Evolutionary conservation across 2,797 vertebrate species (phyloP), one percentile per base, ranked within the genome.

Genomic region (Urophycis tenuis): DNA sequence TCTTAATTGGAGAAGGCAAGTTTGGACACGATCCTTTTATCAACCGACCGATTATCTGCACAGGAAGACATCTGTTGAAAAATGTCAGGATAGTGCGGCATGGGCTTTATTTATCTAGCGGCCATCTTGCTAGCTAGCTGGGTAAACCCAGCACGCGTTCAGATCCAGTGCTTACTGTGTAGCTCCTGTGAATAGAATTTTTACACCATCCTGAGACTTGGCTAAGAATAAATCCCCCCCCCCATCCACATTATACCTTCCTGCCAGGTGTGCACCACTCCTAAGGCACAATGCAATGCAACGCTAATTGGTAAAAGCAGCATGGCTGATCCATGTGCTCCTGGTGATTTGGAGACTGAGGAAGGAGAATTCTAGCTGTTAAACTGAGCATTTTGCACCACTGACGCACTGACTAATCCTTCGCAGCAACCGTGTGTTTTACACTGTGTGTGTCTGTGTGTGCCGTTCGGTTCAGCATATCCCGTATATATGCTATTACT

Each of bases 1-100:
- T 67, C 60, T 67, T 29, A 67, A 67, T 12, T 29, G 60, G 11
- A 67, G 25, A 64, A 3, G 60, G 10, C 60, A 29, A 29, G 69
- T 22, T 8, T 33, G 64, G 36, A 32, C 74, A 72, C 76, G 76
- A 74, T 71, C 36, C 49, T 67, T 80, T 86, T 80, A 53, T 45
- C 53, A 77, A 34, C 70, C 15, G 34, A 71, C 49, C 75, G 53
- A 25, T 60, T 25, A 60, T 60, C 80, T 79, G 71, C 33, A 73
- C 79, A 85, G 80, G 78, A 82, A 75, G 77, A 82, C 75, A 81
- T 86, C 67, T 74, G 79, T 78, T 81, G 75, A 33, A 78, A 86
- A 78, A 82, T 9, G 0, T 39, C n/a, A 34, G 74, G 30, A 15
- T n/a, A 75, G 35, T 76, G 19, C 41, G 29, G 80, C 71, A 76